phyloP scores from a whole-genome alignment of 2,113 vertebrate species.

The Eidolon helvum region DNA sequence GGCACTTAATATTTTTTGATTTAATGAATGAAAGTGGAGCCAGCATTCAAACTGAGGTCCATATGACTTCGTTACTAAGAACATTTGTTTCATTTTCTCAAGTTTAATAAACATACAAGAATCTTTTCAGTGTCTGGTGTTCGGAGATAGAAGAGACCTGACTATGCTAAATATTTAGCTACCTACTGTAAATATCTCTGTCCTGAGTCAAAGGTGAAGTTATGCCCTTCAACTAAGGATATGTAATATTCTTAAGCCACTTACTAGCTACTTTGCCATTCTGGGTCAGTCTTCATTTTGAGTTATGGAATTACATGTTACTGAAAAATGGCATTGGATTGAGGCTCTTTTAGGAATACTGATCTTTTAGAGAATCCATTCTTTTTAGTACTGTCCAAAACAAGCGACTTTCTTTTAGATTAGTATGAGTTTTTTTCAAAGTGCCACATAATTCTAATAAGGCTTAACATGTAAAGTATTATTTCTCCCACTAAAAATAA shows the following conservation, averaged over 20 bases:
- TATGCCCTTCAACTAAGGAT: not conserved
- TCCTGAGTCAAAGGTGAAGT: conserved; percentile 21
- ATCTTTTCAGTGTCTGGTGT: conserved; percentile 3
- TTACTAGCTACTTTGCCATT: conserved; percentile 22
- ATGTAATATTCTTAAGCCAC: not conserved
- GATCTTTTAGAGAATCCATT: not conserved
- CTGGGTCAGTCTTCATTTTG: conserved; percentile 34
- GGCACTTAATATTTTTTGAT: not conserved
- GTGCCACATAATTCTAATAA: not conserved
- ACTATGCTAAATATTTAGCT: not conserved
- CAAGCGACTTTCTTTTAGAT: not conserved
- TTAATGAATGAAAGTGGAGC: conserved; percentile 5
- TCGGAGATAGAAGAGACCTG: conserved; percentile 4
- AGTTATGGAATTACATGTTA: not conserved
- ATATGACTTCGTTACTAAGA: not conserved
- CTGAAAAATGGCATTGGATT: not conserved
- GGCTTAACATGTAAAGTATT: not conserved
- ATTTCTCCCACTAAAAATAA: conserved; percentile 8
- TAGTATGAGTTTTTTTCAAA: conserved; percentile 26
- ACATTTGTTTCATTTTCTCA: conserved; percentile 30
- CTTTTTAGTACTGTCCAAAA: not conserved
- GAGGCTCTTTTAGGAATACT: not conserved
- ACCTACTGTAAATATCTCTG: not conserved
- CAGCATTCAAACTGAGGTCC: not conserved
- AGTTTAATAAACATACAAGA: not conserved